These are phyloP conservation scores for Clytia hemisphaerica DNA, from an alignment of 30 jellyfish, hydroid and myxozoan species.

Conservation along the genomic window DNA sequence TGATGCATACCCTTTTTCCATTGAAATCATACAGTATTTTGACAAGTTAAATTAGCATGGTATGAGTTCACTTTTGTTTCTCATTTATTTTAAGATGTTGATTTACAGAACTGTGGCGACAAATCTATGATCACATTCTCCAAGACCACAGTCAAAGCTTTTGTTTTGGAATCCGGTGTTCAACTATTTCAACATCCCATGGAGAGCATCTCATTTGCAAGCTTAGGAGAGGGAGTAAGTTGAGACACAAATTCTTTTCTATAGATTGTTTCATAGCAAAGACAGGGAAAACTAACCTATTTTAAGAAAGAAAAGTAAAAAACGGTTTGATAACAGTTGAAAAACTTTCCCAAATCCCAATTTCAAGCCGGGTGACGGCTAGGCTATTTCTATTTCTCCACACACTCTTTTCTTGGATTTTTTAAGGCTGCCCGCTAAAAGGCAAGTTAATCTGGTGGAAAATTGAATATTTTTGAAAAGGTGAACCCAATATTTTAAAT, in stretches of 20 bases:
- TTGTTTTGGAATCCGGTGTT: slow-evolving; percentile 47
- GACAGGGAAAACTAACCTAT: too few relatives aligned
- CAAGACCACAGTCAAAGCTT: slow-evolving; percentile 38
- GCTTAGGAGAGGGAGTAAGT: slow-evolving; percentile 88
- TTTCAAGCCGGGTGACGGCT: too few relatives aligned
- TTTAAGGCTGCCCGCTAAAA: background rate
- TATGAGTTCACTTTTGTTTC: background rate
- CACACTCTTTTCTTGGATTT: background rate
- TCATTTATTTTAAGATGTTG: slow-evolving; percentile 41
- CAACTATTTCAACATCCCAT: slow-evolving; percentile 50
- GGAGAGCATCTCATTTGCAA: slow-evolving; percentile 81
- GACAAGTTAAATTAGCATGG: background rate
- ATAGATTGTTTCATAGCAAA: too few relatives aligned
- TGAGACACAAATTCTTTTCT: background rate
- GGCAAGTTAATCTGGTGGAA: background rate
- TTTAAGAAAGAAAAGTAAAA: too few relatives aligned
- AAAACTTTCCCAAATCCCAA: too few relatives aligned
- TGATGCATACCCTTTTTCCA: too few relatives aligned
- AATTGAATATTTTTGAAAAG: too few relatives aligned
- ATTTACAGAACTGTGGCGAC: slow-evolving; percentile 59
- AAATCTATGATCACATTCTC: slow-evolving; percentile 51
- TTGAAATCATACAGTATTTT: too few relatives aligned
- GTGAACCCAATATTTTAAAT: too few relatives aligned
- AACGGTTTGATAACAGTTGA: too few relatives aligned
- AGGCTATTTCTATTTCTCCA: too few relatives aligned